Conservation (phyloP, 2,888 invertebrate genomes). For the Acleris emargana region DNA sequence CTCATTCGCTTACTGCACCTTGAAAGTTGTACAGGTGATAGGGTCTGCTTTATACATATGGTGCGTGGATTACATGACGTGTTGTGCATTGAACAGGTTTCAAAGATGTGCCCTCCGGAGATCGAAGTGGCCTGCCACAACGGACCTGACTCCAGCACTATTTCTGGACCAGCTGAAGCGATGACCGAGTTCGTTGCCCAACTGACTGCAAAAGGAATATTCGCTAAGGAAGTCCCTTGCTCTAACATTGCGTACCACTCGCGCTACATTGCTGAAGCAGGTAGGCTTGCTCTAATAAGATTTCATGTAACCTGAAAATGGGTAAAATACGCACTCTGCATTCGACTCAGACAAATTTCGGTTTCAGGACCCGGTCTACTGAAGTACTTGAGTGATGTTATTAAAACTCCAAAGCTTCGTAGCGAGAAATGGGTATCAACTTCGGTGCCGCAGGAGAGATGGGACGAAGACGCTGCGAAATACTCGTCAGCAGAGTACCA, state of each 20-base stretch:
- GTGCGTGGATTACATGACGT: not conserved
- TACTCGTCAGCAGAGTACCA: slow-evolving; percentile 92
- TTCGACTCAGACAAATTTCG: slow-evolving; percentile 33
- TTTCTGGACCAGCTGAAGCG: slow-evolving; percentile 88
- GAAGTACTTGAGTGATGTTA: slow-evolving; percentile 81
- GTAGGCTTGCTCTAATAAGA: slow-evolving; percentile 43
- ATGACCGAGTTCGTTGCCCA: slow-evolving; percentile 83
- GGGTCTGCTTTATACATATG: no score
- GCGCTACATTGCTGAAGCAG: slow-evolving; percentile 88
- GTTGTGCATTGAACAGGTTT: slow-evolving; percentile 50
- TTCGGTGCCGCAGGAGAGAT: slow-evolving; percentile 84
- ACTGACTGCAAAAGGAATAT: slow-evolving; percentile 65
- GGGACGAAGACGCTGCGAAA: slow-evolving; percentile 56
- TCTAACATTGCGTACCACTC: slow-evolving; percentile 96
- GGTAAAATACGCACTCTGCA: not conserved
- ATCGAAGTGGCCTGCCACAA: slow-evolving; percentile 93
- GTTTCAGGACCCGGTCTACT: slow-evolving; percentile 66
- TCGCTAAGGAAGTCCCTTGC: slow-evolving; percentile 81
- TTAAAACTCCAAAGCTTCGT: slow-evolving; percentile 85
- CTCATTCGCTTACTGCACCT: not conserved
- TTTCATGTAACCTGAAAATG: not conserved
- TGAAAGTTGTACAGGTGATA: no score
- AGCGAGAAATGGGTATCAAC: slow-evolving; percentile 91
- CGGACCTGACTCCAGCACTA: slow-evolving; percentile 89
- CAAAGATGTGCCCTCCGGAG: slow-evolving; percentile 77